phyloP scores from a whole-genome alignment of 2,888 invertebrate genomes.

The Agrotis segetum region DNA sequence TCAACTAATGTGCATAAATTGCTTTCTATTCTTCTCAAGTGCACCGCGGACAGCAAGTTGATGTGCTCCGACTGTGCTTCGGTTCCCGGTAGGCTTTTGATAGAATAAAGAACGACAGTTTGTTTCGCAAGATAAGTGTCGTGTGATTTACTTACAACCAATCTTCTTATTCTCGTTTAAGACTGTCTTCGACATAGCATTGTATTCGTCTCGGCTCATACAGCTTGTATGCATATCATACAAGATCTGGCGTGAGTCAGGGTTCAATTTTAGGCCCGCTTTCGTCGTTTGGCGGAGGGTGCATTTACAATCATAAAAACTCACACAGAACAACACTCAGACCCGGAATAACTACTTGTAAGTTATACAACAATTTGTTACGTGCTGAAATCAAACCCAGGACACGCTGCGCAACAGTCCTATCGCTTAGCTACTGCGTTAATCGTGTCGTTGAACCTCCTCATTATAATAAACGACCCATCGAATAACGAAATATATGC shows the following conservation, averaged over 20 bases:
- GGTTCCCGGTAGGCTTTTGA: not conserved
- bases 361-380: too few relatives aligned
- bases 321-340: too few relatives aligned
- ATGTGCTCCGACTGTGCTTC: not conserved
- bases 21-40: not conserved
- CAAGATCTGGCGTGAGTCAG: not conserved
- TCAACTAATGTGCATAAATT: not conserved
- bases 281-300: too few relatives aligned
- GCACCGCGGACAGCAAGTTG: not conserved
- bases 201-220: not conserved
- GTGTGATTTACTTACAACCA: not conserved
- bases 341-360: too few relatives aligned
- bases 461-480: not conserved
- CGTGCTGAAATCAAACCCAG: too few relatives aligned
- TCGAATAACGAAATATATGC: not conserved
- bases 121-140: not conserved
- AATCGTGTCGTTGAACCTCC: not conserved
- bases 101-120: not conserved
- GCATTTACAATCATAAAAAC: too few relatives aligned
- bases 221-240: not conserved
- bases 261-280: not conserved
- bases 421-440: too few relatives aligned
- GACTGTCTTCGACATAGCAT: not conserved
- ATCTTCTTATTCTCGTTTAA: not conserved
- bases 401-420: too few relatives aligned